A percentile compares a stretch with the other conserved stretches of the same genome.
Conservation (phyloP, 2,113 vertebrate genomes). For the Lophius piscatorius region DNA sequence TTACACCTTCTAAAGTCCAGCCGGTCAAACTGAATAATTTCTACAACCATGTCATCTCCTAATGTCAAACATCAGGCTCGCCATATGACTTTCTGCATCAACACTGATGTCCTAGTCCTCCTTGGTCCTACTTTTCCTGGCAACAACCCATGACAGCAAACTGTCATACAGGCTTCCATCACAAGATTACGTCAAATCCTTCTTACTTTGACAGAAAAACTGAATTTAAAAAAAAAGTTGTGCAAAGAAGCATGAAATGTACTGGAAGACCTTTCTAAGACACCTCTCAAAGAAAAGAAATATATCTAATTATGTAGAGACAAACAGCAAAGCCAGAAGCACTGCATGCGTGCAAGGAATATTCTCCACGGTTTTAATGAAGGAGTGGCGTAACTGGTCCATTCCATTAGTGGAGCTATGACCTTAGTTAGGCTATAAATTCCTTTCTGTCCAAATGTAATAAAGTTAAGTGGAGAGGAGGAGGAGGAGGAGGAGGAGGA, state of each 20-base stretch:
- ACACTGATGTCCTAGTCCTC: conserved; percentile 59
- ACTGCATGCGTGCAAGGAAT: conserved; percentile 76
- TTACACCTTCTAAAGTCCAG: not conserved
- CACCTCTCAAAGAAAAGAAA: conserved; percentile 70
- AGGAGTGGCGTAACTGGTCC: conserved; percentile 84
- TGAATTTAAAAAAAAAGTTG: conserved; percentile 3
- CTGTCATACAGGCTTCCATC: conserved; percentile 82
- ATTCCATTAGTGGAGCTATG: conserved; percentile 87
- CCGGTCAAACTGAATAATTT: conserved; percentile 14
- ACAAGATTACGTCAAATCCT: conserved; percentile 82
- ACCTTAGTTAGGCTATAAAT: conserved; percentile 85
- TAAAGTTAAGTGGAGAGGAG: conserved; percentile 83
- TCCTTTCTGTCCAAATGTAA: conserved; percentile 84
- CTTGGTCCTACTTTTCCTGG: conserved; percentile 81
- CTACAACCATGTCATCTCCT: conserved; percentile 40
- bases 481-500: conserved; percentile 45
- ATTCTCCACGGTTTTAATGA: conserved; percentile 82
- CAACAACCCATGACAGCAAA: conserved; percentile 78
- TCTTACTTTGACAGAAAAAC: conserved; percentile 55
- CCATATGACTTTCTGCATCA: conserved; percentile 45
- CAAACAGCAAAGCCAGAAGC: conserved; percentile 22
- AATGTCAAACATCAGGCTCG: conserved; percentile 42
- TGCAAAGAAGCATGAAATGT: conserved; percentile 36
- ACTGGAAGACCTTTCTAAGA: conserved; percentile 76
- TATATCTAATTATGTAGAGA: conserved; percentile 69